A percentile compares a stretch with the other conserved stretches of the same genome.
phyloP scores from a whole-genome alignment of 2,797 vertebrate genomes.

The Urocyon cinereoargenteus region DNA sequence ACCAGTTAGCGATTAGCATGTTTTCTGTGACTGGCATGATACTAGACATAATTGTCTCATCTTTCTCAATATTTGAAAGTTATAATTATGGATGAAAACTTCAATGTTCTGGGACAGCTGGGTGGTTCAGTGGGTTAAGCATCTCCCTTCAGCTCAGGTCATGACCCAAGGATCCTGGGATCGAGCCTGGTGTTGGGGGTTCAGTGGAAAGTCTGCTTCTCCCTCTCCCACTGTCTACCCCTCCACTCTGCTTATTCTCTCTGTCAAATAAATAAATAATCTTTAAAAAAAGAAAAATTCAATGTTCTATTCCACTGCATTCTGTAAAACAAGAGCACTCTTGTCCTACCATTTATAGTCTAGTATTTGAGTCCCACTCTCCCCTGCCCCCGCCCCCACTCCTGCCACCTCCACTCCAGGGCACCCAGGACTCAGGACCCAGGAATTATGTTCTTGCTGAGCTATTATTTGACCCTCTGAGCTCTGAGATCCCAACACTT shows the following conservation, averaged over 20 bases:
- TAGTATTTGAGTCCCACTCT: neutral
- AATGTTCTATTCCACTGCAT: neutral
- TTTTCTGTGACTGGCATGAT: neutral
- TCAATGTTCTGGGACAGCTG: neutral
- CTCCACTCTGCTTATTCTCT: neutral
- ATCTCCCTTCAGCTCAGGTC: neutral
- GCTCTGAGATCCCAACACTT: neutral
- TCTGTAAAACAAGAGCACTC: neutral
- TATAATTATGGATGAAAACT: neutral
- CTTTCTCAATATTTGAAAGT: conserved; percentile 28
- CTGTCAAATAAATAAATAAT: neutral
- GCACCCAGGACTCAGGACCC: neutral
- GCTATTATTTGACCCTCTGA: neutral
- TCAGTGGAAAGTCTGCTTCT: neutral
- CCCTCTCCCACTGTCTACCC: neutral
- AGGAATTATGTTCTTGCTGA: neutral
- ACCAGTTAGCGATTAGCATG: neutral
- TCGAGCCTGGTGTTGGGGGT: fast-evolving
- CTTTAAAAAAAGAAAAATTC: neutral
- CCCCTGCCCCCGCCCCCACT: fast-evolving
- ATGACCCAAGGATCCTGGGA: neutral
- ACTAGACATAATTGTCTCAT: neutral
- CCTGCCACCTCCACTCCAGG: neutral
- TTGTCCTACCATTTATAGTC: neutral
- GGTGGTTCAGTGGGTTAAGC: neutral